phyloP scores from a whole-genome alignment of 2,888 invertebrate species.

The Drosophila stalkeri region DNA sequence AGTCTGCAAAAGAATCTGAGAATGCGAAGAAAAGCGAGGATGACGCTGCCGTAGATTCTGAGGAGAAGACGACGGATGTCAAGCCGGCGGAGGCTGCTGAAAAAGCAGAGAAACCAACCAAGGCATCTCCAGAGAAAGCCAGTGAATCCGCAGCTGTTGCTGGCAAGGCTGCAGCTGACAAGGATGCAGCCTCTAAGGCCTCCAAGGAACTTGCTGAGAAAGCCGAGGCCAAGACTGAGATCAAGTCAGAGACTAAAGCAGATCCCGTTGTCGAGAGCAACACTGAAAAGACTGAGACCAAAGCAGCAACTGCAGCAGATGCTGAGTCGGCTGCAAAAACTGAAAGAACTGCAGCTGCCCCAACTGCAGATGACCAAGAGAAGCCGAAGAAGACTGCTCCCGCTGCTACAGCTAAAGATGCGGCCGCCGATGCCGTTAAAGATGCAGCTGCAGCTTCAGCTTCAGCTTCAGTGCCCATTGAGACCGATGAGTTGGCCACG shows the following conservation, averaged over 20 bases:
- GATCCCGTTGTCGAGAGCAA: constrained; percentile 19
- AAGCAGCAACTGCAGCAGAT: constrained; percentile 19
- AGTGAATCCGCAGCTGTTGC: constrained; percentile 18
- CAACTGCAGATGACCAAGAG: constrained; percentile 23
- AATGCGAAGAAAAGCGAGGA: constrained; percentile 14
- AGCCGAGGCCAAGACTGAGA: constrained; percentile 43
- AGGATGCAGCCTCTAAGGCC: neutral
- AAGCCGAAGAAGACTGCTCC: constrained; percentile 23
- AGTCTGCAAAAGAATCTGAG: constrained; percentile 7
- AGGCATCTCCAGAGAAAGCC: constrained; percentile 29
- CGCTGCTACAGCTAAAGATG: constrained; percentile 3
- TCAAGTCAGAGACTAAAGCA: constrained; percentile 29
- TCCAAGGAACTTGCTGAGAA: constrained; percentile 9
- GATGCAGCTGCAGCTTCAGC: neutral
- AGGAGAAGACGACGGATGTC: constrained; percentile 10
- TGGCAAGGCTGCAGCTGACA: constrained; percentile 8
- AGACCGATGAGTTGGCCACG: constrained; percentile 39
- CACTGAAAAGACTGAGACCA: constrained; percentile 64
- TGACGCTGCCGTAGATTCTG: neutral
- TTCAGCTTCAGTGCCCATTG: constrained; percentile 24
- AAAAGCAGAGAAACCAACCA: constrained; percentile 19
- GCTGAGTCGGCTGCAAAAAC: constrained; percentile 18
- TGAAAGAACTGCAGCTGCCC: constrained; percentile 9
- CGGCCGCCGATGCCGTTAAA: neutral
- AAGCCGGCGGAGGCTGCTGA: constrained; percentile 30